phyloP scores from a whole-genome alignment of 1,140 invertebrate species.

The Tetramorium simillimum region DNA sequence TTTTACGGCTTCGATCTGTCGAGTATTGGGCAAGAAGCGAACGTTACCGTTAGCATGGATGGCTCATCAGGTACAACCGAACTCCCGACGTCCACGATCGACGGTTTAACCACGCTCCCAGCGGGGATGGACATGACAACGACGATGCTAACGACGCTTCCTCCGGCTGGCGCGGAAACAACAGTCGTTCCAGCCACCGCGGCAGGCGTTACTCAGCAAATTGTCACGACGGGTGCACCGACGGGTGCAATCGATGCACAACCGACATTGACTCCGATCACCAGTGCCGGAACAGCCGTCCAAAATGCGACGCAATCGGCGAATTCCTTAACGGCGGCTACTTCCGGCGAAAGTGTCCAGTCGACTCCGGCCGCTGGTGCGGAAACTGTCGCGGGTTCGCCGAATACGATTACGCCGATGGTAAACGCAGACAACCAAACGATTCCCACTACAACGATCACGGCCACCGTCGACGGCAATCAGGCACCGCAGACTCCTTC shows the following conservation, averaged over 20 bases:
- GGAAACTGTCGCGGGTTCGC: background rate
- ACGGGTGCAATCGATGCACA: background rate
- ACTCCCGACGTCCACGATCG: background rate
- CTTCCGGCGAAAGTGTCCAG: slow-evolving; percentile 8
- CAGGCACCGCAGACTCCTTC: background rate
- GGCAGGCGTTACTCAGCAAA: background rate
- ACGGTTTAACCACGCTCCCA: background rate
- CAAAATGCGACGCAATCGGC: background rate
- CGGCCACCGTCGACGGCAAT: background rate
- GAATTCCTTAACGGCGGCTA: background rate
- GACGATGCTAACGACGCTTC: background rate
- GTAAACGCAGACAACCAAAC: background rate
- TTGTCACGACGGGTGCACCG: slow-evolving; percentile 1
- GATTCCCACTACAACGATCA: background rate
- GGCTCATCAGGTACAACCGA: slow-evolving; percentile 13
- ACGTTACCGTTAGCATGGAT: slow-evolving; percentile 49
- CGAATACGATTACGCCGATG: slow-evolving; percentile 7
- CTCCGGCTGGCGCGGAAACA: background rate
- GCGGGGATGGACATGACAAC: slow-evolving; percentile 45
- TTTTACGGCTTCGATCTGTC: slow-evolving; percentile 92
- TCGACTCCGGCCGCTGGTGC: background rate
- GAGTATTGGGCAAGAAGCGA: slow-evolving; percentile 21
- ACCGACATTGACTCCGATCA: slow-evolving; percentile 3
- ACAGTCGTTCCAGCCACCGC: background rate
- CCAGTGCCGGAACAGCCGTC: background rate